Percentiles rank a stretch among this genome's conserved stretches.
phyloP scores from a whole-genome alignment of 2,888 invertebrate species.

The Pseudococcus longispinus region DNA sequence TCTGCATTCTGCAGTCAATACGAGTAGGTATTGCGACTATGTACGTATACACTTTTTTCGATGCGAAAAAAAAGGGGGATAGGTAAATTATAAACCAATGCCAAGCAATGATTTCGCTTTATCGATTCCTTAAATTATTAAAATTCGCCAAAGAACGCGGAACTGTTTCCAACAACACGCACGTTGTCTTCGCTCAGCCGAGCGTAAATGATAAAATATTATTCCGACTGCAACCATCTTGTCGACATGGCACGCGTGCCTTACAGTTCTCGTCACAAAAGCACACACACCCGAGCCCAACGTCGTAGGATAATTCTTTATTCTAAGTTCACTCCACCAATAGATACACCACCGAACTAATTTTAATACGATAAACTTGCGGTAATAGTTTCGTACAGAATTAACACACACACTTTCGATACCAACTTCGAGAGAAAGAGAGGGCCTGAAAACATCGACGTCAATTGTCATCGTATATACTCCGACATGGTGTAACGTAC shows the following conservation, averaged over 20 bases:
- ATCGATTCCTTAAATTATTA: conserved; percentile 31
- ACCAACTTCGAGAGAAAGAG: neutral
- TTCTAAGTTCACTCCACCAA: neutral
- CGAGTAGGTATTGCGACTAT: neutral
- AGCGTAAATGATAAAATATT: conserved; percentile 41
- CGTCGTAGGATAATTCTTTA: neutral
- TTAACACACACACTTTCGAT: neutral
- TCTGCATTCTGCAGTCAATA: neutral
- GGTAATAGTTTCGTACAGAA: conserved; percentile 16
- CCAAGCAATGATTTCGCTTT: neutral
- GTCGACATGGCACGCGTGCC: conserved; percentile 6
- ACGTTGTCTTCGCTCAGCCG: conserved; percentile 37
- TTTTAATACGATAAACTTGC: conserved; percentile 34
- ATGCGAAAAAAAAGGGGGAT: neutral
- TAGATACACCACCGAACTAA: neutral
- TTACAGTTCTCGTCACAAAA: neutral
- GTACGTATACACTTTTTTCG: neutral
- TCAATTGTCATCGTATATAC: conserved; percentile 13
- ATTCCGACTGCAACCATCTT: neutral
- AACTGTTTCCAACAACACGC: conserved; percentile 7
- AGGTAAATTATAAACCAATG: conserved; percentile 8
- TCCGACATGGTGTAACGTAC: neutral
- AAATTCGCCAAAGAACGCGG: conserved; percentile 28
- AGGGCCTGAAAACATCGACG: neutral
- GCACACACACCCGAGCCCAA: no score